Evolutionary conservation across 23 tunicate genomes (phyloP).

Genomic region (Clavelina lepadiformis): DNA sequence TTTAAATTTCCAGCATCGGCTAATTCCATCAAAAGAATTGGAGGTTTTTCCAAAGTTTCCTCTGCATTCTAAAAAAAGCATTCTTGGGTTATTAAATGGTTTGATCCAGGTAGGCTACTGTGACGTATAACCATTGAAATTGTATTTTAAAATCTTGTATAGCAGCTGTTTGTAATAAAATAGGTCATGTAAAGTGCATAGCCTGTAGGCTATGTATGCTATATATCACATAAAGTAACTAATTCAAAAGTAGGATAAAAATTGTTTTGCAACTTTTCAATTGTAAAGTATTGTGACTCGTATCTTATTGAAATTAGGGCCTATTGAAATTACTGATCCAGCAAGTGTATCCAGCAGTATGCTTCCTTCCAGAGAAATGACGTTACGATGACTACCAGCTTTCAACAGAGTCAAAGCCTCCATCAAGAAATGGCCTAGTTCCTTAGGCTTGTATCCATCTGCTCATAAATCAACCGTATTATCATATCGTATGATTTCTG

Average conservation of each 20-base stretch:
- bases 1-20: slow-evolving; percentile 56
- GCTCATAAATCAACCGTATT: background rate
- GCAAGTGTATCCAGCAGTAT: slow-evolving; percentile 54
- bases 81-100: background rate
- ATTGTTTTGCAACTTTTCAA: no score
- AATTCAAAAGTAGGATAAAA: no score
- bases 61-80: slow-evolving; percentile 1
- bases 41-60: slow-evolving; percentile 20
- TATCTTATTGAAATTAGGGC: no score
- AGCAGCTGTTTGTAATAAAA: no score
- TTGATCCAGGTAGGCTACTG: no score
- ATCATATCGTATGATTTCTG: background rate
- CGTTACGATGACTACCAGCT: slow-evolving; percentile 57
- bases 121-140: no score
- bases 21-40: slow-evolving; percentile 50
- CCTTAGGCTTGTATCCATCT: slow-evolving; percentile 68
- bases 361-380: slow-evolving; percentile 49
- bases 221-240: no score
- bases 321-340: slow-evolving; percentile 18
- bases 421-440: slow-evolving; percentile 55
- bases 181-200: no score
- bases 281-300: no score
- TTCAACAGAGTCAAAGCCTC: slow-evolving; percentile 65
- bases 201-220: no score
- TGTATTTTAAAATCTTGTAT: no score